Evolutionary conservation across 2,113 vertebrate genomes (phyloP), one percentile per base, ranked within the genome.

Genomic region (Hirundichthys speculiger): DNA sequence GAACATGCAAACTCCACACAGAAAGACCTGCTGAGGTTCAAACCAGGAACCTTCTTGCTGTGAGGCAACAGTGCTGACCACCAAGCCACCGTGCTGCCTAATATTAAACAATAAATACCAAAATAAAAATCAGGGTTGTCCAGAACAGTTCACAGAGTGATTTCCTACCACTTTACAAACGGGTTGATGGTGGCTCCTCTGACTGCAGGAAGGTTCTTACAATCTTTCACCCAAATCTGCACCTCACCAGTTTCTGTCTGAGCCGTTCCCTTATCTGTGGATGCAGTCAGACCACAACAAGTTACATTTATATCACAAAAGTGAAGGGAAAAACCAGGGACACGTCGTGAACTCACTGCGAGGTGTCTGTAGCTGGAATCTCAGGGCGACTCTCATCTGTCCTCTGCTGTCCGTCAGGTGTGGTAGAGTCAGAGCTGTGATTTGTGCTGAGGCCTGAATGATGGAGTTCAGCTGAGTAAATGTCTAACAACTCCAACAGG

Each of bases 211-310:
- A 99, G 93, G 74, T 95, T 91, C 61, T 89, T 92, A 85, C 96
- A 98, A 66, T 98, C 95, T 75, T 96, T 98, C 70, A 99, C 94
- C 95, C 96, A 98, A 82, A 99, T 96, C 52, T 98, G 96, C 13
- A 99, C 91, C 77, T 98, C 95, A 48, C 95, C 95, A 24, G 93
- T 93, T 65, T 91, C 95, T 50, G 89, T 92, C 49, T 81, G 81
- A 0, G 83, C 30, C 3, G 66, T 75, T 42, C 91, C 95, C 77
- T 92, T 94, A 71, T 93, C 96, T 97, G 61, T 53, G 42, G 14
- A 63, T 42, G 24, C 16, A 64, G 14, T 42, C 22, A 76, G 12
- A 56, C 8, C 43, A 54, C 9, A n/a, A 38, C 38, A 41, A 56
- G 8, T 16, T 2, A 24, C 9, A 19, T n/a, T n/a, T n/a, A 42